phyloP scores from a whole-genome alignment of 1,140 invertebrate species.

The Lethocerus indicus region DNA sequence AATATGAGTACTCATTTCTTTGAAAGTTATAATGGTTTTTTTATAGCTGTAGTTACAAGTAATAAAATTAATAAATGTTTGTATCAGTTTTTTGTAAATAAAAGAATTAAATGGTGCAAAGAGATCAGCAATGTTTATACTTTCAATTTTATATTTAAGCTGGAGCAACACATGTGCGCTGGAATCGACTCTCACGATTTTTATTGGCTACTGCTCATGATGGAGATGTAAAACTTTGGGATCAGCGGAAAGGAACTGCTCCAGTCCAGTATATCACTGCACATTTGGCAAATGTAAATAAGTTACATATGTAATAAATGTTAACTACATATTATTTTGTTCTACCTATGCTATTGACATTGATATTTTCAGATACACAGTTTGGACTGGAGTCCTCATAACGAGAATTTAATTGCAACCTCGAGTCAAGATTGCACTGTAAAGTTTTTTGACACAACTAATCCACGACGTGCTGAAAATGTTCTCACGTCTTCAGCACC shows the following conservation, averaged over 20 bases:
- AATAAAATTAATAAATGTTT: no score
- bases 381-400: slow-evolving; percentile 79
- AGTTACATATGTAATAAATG: background rate
- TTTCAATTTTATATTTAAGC: slow-evolving; percentile 37
- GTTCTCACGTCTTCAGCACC: slow-evolving; percentile 70
- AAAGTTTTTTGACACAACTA: slow-evolving; percentile 84
- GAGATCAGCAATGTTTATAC: no score
- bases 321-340: background rate
- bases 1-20: no score
- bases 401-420: slow-evolving; percentile 75
- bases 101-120: no score
- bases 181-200: slow-evolving; percentile 71
- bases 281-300: slow-evolving; percentile 58
- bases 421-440: slow-evolving; percentile 88
- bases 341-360: background rate
- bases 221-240: slow-evolving; percentile 90
- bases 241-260: slow-evolving; percentile 69
- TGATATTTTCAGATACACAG: slow-evolving; percentile 54
- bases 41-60: no score
- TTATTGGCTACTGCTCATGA: slow-evolving; percentile 86
- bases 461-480: slow-evolving; percentile 62
- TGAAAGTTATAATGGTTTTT: no score
- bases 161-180: slow-evolving; percentile 84
- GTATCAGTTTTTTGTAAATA: no score
- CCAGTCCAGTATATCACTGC: slow-evolving; percentile 87